Conservation (phyloP, 2,888 invertebrate genomes). For the Anaspis maculata region DNA sequence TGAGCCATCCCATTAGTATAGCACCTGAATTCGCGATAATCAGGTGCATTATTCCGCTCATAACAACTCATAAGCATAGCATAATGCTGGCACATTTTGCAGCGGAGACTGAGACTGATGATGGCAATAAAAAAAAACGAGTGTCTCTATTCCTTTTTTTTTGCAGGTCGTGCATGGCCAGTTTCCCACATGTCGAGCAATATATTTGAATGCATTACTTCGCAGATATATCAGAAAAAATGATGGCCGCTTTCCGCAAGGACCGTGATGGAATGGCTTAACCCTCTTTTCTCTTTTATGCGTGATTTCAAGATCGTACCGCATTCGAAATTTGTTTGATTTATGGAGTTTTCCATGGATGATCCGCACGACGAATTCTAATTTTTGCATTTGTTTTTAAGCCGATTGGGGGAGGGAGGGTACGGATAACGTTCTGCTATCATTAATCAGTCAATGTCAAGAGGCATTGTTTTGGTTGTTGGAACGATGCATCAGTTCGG, state of each 20-base stretch:
- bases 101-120: too few species aligned
- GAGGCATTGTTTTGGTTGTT: conserved; percentile 28
- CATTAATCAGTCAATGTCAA: conserved; percentile 30
- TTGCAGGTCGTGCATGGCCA: too few species aligned
- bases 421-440: conserved; percentile 21
- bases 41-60: too few species aligned
- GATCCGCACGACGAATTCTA: conserved; percentile 24
- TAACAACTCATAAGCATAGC: too few species aligned
- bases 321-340: conserved; percentile 27
- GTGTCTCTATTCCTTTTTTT: too few species aligned
- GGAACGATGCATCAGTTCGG: conserved; percentile 22
- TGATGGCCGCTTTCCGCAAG: conserved; percentile 11
- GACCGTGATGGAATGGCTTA: conserved; percentile 5
- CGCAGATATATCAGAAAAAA: conserved; percentile 8
- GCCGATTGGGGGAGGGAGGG: conserved; percentile 18
- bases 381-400: conserved; percentile 25
- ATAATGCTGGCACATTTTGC: too few species aligned
- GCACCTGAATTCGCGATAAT: too few species aligned
- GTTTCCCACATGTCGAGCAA: conserved; percentile 3
- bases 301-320: too few species aligned
- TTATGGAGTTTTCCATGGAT: conserved; percentile 24
- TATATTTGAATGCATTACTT: conserved; percentile 6
- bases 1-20: too few species aligned
- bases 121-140: too few species aligned
- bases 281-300: too few species aligned